Conservation (phyloP, 2,113 vertebrate species). For the Rhinopomastus cyanomelas region DNA sequence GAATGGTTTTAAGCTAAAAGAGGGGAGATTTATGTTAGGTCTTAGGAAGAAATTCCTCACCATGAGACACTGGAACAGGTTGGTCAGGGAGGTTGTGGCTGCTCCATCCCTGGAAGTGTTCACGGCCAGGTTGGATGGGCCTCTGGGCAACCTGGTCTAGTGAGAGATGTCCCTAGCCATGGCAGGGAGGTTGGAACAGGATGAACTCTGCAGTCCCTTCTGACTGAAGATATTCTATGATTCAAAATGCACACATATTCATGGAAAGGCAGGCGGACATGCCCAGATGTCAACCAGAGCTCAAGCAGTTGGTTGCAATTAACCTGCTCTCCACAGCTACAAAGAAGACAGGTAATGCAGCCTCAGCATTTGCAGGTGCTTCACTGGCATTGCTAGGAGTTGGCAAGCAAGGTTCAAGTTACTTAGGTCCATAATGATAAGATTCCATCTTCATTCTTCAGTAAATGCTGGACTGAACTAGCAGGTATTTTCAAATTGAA, state of each 20-base stretch:
- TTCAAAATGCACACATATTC: neutral
- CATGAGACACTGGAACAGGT: too few relatives aligned
- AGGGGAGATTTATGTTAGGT: too few relatives aligned
- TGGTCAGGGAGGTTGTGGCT: too few relatives aligned
- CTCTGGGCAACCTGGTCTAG: too few relatives aligned
- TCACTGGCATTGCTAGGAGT: neutral
- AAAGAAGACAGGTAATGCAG: neutral
- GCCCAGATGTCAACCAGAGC: neutral
- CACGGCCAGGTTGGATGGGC: too few relatives aligned
- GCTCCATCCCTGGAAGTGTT: too few relatives aligned
- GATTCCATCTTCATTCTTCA: neutral
- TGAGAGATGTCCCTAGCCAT: too few relatives aligned
- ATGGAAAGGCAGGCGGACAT: neutral
- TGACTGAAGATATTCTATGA: too few relatives aligned
- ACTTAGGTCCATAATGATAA: neutral
- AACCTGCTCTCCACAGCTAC: neutral
- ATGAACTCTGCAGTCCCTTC: too few relatives aligned
- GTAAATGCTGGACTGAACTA: neutral
- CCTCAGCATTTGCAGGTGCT: neutral
- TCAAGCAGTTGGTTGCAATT: neutral
- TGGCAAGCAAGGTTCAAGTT: neutral
- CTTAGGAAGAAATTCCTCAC: too few relatives aligned
- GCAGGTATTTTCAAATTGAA: neutral
- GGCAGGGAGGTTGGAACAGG: too few relatives aligned
- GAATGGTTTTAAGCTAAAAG: too few relatives aligned